These are phyloP conservation scores for Tursiops truncatus DNA, from an alignment of 2,113 vertebrate genomes.

Conservation along the genomic window DNA sequence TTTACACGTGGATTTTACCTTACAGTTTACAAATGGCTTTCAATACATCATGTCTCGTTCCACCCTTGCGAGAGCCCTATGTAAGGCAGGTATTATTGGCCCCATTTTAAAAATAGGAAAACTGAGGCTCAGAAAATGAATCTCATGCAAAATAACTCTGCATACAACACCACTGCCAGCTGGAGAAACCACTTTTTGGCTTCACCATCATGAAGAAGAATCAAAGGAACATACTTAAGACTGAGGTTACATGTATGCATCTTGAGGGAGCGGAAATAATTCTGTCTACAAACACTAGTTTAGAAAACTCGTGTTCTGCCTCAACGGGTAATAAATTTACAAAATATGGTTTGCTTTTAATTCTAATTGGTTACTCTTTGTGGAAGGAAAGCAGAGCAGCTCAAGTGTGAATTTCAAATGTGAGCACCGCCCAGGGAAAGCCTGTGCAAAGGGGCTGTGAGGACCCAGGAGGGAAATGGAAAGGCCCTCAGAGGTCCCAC, in stretches of 20 bases:
- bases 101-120: neutral
- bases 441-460: neutral
- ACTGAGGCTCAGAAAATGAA: neutral
- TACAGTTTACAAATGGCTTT: neutral
- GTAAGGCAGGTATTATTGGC: neutral
- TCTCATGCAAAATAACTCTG: neutral
- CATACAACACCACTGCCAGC: too few species aligned
- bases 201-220: neutral
- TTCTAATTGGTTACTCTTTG: neutral
- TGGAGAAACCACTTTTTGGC: neutral
- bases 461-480: neutral
- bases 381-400: neutral
- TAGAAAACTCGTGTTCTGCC: slow-evolving; percentile 8
- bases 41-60: neutral
- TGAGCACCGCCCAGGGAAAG: neutral
- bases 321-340: neutral
- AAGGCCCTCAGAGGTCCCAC: neutral
- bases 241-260: neutral
- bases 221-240: neutral
- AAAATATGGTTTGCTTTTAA: neutral
- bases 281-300: neutral
- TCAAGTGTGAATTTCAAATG: neutral
- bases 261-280: neutral
- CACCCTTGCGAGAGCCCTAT: neutral
- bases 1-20: neutral